Percentiles rank a stretch among this genome's conserved stretches.
phyloP scores from a whole-genome alignment of 2,888 invertebrate species.

The Andrena praecox region DNA sequence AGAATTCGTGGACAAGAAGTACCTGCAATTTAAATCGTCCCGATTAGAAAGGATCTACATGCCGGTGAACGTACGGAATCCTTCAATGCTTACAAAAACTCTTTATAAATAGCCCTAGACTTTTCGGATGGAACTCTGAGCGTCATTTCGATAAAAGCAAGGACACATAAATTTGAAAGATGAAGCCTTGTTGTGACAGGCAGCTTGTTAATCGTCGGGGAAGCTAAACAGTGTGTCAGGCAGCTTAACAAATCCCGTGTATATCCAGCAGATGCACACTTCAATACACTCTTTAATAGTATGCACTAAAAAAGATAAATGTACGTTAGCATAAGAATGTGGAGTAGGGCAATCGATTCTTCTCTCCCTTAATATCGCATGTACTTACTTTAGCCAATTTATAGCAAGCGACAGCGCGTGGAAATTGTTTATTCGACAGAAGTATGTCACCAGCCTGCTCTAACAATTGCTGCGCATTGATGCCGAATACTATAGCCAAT shows the following conservation, averaged over 20 bases:
- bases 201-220: constrained; percentile 86
- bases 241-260: constrained; percentile 88
- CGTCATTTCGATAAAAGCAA: constrained; percentile 88
- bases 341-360: not conserved
- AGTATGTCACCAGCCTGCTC: constrained; percentile 94
- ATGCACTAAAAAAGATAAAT: constrained; percentile 84
- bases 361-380: not conserved
- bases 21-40: constrained; percentile 78
- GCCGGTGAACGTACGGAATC: not conserved
- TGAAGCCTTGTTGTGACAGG: constrained; percentile 88
- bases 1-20: constrained; percentile 87
- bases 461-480: constrained; percentile 89
- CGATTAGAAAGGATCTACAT: constrained; percentile 5
- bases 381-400: constrained; percentile 90
- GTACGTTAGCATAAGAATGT: constrained; percentile 17
- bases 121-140: constrained; percentile 82
- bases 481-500: constrained; percentile 87
- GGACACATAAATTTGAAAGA: constrained; percentile 88
- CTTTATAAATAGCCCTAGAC: constrained; percentile 82
- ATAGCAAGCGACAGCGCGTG: constrained; percentile 92
- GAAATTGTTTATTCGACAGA: constrained; percentile 90
- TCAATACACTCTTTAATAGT: constrained; percentile 87
- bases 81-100: constrained; percentile 86
- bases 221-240: constrained; percentile 86
- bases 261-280: constrained; percentile 88